A percentile compares a stretch with the other conserved stretches of the same genome.
Evolutionary conservation across 2,888 invertebrate species (phyloP).

Genomic region (Sinelater perroti): DNA sequence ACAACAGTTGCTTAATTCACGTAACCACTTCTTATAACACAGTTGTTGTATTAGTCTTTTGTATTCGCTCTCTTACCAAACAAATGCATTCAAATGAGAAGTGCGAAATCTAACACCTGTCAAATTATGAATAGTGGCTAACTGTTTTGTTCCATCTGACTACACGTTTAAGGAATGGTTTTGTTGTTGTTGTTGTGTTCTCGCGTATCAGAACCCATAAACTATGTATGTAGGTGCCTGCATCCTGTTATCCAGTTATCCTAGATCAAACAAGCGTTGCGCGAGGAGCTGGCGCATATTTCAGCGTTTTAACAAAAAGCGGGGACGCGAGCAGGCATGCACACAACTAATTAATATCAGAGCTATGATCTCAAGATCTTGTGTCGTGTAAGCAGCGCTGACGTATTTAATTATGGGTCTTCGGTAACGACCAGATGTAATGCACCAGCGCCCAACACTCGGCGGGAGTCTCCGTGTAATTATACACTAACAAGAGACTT

Average conservation of each 20-base stretch:
- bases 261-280: background rate
- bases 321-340: constrained; percentile 7
- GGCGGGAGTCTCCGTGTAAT: constrained; percentile 31
- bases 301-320: constrained; percentile 14
- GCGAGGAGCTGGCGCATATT: constrained; percentile 6
- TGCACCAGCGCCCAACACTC: constrained; percentile 35
- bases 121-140: too few species aligned
- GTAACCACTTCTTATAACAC: too few species aligned
- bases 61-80: too few species aligned
- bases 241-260: too few species aligned
- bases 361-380: constrained; percentile 31
- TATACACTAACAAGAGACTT: constrained; percentile 36
- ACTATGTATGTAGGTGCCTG: constrained; percentile 3
- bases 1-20: too few species aligned
- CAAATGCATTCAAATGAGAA: too few species aligned
- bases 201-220: too few species aligned
- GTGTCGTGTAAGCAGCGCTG: constrained; percentile 29
- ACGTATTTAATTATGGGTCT: constrained; percentile 36
- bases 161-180: too few species aligned
- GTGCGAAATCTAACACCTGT: too few species aligned
- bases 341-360: constrained; percentile 32
- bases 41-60: too few species aligned
- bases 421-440: constrained; percentile 31
- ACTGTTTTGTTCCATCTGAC: too few species aligned
- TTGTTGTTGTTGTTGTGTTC: too few species aligned